Base-by-base conservation (phyloP, 2,888 invertebrate species). In the Tholera decimalis region DNA sequence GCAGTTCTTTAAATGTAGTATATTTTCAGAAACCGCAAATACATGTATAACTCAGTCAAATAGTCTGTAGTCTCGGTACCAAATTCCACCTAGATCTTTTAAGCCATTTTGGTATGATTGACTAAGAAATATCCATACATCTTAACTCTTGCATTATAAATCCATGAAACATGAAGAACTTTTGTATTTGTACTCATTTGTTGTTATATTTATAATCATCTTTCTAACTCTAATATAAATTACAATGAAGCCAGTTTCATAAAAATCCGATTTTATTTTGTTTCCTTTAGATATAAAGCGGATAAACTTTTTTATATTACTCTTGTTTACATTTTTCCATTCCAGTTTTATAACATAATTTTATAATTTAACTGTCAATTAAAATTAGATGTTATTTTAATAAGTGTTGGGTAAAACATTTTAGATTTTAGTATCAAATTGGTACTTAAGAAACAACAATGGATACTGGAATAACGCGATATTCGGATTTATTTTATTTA, bases 401-500 rank as follows among this genome's bases (percentile, higher is more conserved):
- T 33, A 18, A 43, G 3, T 46, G 28, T 53, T 13, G 2, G 7
- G 18, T 41, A 50, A 26, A 11, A 22, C 30, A 39, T 69, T 50
- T 11, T 22, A 7, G 15, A 35, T 15, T 35, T 49, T 22, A 44
- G 37, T 13, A 44, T 18, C 24, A 55, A 63, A 46, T n/a, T n/a
- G n/a, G n/a, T 72, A 59, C 30, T 28, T 18, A 9, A 24, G 39
- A 24, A 39, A 15, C 9, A 35, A 28, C 35, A 24, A 22, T 24
- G n/a, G 24, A 1, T 44, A 49, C 20, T 11, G 15, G 28, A 66
- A 30, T 24, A 1, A 43, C 67, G 33, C n/a, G 7, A 18, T 37
- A 28, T 55, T 41, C 8, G 1, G 39, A 22, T 54, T n/a, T 1
- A 67, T 46, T 39, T 7, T 30, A 47, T 65, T 47, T 30, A 65